A percentile compares a stretch with the other conserved stretches of the same genome.
phyloP scores from a whole-genome alignment of 2,888 invertebrate genomes.

The Glomeris marginata region DNA sequence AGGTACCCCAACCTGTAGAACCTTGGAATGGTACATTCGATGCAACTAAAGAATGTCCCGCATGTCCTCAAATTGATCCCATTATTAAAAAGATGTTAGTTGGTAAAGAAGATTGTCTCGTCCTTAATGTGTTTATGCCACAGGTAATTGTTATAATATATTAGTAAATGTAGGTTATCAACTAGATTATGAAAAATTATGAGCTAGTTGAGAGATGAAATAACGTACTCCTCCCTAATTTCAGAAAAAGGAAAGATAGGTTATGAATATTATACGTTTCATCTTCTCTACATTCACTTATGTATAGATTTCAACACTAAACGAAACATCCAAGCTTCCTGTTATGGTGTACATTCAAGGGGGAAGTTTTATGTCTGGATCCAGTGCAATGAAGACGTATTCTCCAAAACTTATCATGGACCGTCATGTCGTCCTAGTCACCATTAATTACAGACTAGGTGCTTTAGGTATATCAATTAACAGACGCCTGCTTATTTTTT shows the following conservation, averaged over 20 bases:
- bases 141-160: not conserved
- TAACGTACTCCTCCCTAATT: too few species aligned
- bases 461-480: constrained; percentile 8
- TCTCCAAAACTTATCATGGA: constrained; percentile 6
- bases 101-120: constrained; percentile 9
- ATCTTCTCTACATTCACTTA: too few species aligned
- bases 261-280: too few species aligned
- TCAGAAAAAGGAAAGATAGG: too few species aligned
- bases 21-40: constrained; percentile 1
- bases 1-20: constrained; percentile 4
- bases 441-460: constrained; percentile 5
- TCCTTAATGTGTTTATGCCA: constrained; percentile 4
- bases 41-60: constrained; percentile 1
- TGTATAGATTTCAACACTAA: too few species aligned
- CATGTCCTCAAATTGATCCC: not conserved
- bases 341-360: constrained; percentile 9
- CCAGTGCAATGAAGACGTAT: not conserved
- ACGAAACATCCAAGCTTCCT: not conserved
- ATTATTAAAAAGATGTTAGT: not conserved
- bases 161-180: too few species aligned
- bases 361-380: constrained; percentile 5
- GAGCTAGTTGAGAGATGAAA: too few species aligned
- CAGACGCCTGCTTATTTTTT: too few species aligned
- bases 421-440: constrained; percentile 3
- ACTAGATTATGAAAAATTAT: too few species aligned